Evolutionary conservation across 2,113 vertebrate genomes (phyloP), one percentile per base, ranked within the genome.

Genomic region (Scomber japonicus): DNA sequence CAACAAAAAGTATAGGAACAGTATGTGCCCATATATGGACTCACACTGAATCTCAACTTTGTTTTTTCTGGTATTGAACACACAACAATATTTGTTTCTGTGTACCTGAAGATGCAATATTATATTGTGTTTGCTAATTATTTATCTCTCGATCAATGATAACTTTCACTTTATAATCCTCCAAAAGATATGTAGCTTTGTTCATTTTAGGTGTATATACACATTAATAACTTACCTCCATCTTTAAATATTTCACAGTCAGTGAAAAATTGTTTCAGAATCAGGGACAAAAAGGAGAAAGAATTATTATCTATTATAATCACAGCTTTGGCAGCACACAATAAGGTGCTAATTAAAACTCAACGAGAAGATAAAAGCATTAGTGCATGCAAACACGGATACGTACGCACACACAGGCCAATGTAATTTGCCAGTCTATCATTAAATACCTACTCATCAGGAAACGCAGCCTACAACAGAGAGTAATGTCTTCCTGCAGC

Each of bases 321-420:
- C 69, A 69, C 71, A 72, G 75, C 72, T 78, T 87, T 56, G 67
- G 78, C 84, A 76, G 83, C 82, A 57, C 24, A 84, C 48, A 81
- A 77, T 79, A 70, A 85, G 83, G 59, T 76, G 84, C 77, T 85
- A 91, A 91, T 89, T 89, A 89, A 81, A 89, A 83, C 19, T 5
- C 57, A 62, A 65, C 45, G 78, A 53, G 12, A 76, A 31, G 56
- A 84, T 76, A 67, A 73, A 73, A 49, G 17, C 35, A 57, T 59
- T 19, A 44, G 56, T 8, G 13, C 44, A 45, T 49, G 44, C 51
- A 66, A 68, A 67, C 48, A 75, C 45, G 14, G 2, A 51, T 31
- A 8, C 56, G 63, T 7, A 44, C 50, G 54, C 53, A 53, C 62
- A 71, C 57, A 50, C 59, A 48, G 14, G 40, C 27, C 62, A 14